Evolutionary conservation across 2,113 vertebrate species (phyloP).

Genomic region (Ctenodactylus gundi): DNA sequence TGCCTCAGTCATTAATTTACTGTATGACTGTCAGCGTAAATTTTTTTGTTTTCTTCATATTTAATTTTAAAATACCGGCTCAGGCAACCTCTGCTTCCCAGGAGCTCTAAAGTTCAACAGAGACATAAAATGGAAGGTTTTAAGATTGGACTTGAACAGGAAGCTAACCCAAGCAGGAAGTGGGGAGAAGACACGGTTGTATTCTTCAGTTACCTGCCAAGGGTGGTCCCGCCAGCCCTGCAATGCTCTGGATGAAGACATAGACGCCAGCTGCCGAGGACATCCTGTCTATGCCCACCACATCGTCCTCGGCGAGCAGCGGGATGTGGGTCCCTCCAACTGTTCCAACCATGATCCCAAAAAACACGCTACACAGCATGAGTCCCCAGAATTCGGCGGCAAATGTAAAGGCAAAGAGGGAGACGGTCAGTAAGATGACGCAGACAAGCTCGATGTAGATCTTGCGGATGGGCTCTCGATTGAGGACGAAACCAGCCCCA

Average conservation of each 20-base stretch:
- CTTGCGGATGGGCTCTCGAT: slow-evolving; percentile 87
- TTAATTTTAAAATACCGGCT: background rate
- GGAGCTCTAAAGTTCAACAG: background rate
- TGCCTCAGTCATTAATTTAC: background rate
- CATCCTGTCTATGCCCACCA: slow-evolving; percentile 95
- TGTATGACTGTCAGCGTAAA: background rate
- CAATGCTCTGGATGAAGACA: slow-evolving; percentile 95
- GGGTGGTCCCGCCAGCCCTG: slow-evolving; percentile 96
- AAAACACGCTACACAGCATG: slow-evolving; percentile 90
- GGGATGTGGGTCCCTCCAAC: slow-evolving; percentile 94
- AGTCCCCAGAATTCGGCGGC: slow-evolving; percentile 92
- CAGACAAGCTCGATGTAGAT: slow-evolving; percentile 93
- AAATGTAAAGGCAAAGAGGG: slow-evolving; percentile 92
- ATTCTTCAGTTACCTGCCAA: slow-evolving; percentile 89
- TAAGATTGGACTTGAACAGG: background rate
- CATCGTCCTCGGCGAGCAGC: slow-evolving; percentile 94
- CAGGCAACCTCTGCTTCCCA: background rate
- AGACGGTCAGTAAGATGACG: slow-evolving; percentile 84
- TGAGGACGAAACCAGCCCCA: slow-evolving; percentile 89
- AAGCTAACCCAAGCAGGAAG: background rate
- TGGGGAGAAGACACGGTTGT: background rate
- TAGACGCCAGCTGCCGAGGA: slow-evolving; percentile 95
- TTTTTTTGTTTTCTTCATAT: background rate
- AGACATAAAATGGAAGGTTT: background rate
- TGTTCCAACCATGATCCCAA: slow-evolving; percentile 93